Base-by-base conservation (phyloP, 2,888 invertebrate species). In the Macrosiphum euphorbiae region DNA sequence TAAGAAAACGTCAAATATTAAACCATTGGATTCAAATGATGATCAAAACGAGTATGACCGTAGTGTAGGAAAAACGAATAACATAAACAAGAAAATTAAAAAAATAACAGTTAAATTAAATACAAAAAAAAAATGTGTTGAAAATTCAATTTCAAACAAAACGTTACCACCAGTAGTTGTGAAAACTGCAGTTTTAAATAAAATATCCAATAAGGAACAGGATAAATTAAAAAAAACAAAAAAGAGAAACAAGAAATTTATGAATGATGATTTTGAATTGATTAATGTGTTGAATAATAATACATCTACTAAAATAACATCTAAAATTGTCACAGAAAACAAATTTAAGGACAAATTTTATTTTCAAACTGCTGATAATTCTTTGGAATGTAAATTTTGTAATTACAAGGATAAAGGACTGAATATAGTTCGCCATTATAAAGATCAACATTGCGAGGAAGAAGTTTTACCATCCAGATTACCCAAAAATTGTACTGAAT, bases 11-110 rank as follows among this genome's bases (percentile, higher is more conserved):
- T 44, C 78, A 47, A 78, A 8, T 92, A 44, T n/a, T 50, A 41
- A 97, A 95, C 96, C 8, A 44, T 47, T 67, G 1, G 55, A 84
- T 67, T 50, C 24, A 3, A 41, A 89, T 35, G 55, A 41, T 67
- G 41, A 93, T 58, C 10, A 44, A 84, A 91, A 3, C 0, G 7
- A 58, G 16, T n/a, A 11, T 85, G n/a, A 16, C 35, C n/a, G 3
- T 10, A 16, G 3, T 61, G 13, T 47, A 87, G 3, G 44, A 58
- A 58, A 20, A n/a, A 16, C 44, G 67, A 87, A 50, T 35, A 5
- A 8, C 11, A 41, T 8, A 35, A 47, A 58, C 35, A 93, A 89
- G 0, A 13, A 44, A n/a, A 20, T 11, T n/a, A 84, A 84, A 58
- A 84, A 87, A 52, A 52, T 61, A 67, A 90, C 5, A 78, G 3